phyloP scores from a whole-genome alignment of 2,113 vertebrate genomes.

The Phylloscopus trochilus region DNA sequence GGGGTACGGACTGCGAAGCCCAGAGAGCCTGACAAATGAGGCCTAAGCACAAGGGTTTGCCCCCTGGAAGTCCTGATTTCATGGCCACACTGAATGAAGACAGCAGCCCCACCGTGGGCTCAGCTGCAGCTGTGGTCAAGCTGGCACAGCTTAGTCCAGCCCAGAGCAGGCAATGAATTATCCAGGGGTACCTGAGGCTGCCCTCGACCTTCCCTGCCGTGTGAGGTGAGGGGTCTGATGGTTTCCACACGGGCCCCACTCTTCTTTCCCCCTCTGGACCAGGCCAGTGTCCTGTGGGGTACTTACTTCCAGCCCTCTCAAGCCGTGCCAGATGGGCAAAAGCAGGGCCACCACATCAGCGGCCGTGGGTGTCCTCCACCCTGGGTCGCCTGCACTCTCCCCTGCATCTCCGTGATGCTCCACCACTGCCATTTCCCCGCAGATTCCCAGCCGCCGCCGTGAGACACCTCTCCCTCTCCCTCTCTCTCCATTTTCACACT shows the following conservation, averaged over 20 bases:
- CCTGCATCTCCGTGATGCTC: neutral
- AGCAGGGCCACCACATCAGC: accelerated
- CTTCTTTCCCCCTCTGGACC: neutral
- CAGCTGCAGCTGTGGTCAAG: neutral
- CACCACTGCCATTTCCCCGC: neutral
- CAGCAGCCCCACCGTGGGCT: neutral
- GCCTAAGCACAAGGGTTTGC: neutral
- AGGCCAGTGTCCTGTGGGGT: accelerated
- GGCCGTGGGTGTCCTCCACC: neutral
- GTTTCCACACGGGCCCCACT: neutral
- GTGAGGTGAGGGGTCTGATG: neutral
- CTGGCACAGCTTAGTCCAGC: accelerated
- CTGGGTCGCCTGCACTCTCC: neutral
- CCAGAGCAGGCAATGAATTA: neutral
- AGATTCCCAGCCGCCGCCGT: neutral
- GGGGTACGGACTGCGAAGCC: accelerated
- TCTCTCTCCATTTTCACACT: slow-evolving; percentile 39
- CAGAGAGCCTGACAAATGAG: neutral
- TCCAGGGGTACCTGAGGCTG: accelerated
- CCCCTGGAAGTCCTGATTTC: neutral
- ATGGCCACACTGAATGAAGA: neutral
- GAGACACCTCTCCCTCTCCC: slow-evolving; percentile 8
- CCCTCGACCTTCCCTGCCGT: neutral
- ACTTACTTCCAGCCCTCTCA: neutral
- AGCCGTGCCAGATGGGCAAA: neutral